phyloP scores from a whole-genome alignment of 2,888 invertebrate species.

The Nebria salina region DNA sequence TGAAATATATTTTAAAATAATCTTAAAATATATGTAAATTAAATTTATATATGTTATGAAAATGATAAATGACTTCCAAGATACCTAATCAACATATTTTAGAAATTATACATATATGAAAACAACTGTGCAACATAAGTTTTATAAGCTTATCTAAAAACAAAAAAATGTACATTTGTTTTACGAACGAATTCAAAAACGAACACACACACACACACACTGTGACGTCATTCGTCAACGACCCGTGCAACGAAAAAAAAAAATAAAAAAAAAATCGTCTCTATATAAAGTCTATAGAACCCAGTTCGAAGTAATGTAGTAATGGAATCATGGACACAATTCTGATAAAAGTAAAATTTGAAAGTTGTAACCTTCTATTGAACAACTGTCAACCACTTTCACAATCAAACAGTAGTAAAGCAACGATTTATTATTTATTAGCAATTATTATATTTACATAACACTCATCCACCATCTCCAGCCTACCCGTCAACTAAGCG shows the following conservation, averaged over 20 bases:
- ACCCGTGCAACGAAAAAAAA: no score
- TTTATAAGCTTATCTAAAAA: not conserved
- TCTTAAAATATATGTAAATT: not conserved
- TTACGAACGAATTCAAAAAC: no score
- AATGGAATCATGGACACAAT: not conserved
- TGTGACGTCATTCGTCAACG: no score
- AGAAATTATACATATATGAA: not conserved
- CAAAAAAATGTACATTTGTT: no score
- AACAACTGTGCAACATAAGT: not conserved
- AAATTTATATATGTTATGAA: not conserved
- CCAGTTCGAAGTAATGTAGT: not conserved
- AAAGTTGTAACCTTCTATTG: not conserved
- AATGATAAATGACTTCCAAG: not conserved
- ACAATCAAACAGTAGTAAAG: not conserved
- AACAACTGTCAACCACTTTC: conserved; percentile 1
- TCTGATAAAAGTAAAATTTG: not conserved
- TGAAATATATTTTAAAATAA: not conserved
- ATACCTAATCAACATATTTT: not conserved
- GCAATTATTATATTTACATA: no score
- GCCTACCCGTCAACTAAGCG: no score
- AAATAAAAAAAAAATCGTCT: no score
- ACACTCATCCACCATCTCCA: no score
- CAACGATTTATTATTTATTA: not conserved
- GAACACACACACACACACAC: no score
- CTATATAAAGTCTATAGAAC: not conserved